Conservation (phyloP, 2,113 vertebrate genomes). For the Vimba vimba region DNA sequence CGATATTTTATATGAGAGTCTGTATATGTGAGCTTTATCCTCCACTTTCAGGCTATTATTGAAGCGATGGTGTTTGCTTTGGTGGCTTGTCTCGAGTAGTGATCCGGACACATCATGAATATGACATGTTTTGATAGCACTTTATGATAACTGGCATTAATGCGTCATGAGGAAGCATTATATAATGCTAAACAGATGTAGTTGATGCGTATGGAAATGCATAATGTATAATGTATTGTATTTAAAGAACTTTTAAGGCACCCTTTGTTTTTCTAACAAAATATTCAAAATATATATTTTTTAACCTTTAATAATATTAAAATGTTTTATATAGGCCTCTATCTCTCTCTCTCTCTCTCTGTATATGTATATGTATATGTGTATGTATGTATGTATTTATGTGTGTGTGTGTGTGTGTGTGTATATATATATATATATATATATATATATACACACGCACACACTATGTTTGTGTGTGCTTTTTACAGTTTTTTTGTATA, state of each 20-base stretch:
- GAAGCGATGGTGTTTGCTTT: constrained; percentile 71
- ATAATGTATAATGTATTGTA: background rate
- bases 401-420: too few species aligned
- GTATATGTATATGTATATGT: too few species aligned
- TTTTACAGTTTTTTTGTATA: too few species aligned
- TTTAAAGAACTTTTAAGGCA: background rate
- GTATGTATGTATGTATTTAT: too few species aligned
- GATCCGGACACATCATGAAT: constrained; percentile 50
- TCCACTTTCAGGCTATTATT: constrained; percentile 63
- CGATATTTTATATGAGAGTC: constrained; percentile 59
- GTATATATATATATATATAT: too few species aligned
- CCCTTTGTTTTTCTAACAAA: too few species aligned
- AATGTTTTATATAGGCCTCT: too few species aligned
- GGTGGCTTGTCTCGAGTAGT: constrained; percentile 59
- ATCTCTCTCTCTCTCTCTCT: too few species aligned
- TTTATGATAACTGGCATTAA: background rate
- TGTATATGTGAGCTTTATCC: constrained; percentile 79
- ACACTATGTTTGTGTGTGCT: too few species aligned
- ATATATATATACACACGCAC: too few species aligned
- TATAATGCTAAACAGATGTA: background rate
- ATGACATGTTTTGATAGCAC: background rate
- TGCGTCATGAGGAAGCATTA: background rate
- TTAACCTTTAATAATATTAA: too few species aligned
- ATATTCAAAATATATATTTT: too few species aligned
- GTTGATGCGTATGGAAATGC: background rate